These are phyloP conservation scores for Silurus meridionalis DNA, from an alignment of 2,113 vertebrate species.

Conservation along the genomic window DNA sequence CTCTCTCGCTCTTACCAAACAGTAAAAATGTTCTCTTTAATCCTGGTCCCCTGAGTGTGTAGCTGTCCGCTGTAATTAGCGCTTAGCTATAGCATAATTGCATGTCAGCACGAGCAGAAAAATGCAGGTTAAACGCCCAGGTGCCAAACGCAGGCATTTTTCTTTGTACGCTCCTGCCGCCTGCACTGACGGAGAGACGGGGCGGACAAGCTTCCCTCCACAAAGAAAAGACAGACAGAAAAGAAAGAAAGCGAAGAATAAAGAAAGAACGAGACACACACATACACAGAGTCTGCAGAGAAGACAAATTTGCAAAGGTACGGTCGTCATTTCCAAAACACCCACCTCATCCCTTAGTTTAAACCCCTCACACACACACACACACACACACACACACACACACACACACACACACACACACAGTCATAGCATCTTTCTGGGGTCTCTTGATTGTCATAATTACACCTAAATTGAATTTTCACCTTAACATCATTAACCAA, in stretches of 20 bases:
- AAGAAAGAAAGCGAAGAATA: neutral
- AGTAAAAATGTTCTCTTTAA: slow-evolving; percentile 24
- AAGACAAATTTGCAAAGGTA: slow-evolving; percentile 49
- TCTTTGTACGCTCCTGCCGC: slow-evolving; percentile 30
- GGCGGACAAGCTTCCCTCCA: slow-evolving; percentile 28
- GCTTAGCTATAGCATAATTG: slow-evolving; percentile 53
- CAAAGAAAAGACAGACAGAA: slow-evolving; percentile 21
- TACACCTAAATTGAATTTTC: neutral
- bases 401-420: no score
- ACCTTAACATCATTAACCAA: neutral
- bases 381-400: neutral
- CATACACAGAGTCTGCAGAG: slow-evolving; percentile 23
- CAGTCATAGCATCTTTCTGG: neutral
- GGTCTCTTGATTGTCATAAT: neutral
- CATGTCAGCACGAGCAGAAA: slow-evolving; percentile 49
- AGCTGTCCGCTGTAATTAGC: slow-evolving; percentile 50
- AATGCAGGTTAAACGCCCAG: slow-evolving; percentile 57
- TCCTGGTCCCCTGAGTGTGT: neutral
- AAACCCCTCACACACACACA: neutral
- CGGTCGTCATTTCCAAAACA: slow-evolving; percentile 53
- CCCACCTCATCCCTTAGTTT: slow-evolving; percentile 29
- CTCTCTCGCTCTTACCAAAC: no score
- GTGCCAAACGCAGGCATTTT: slow-evolving; percentile 50
- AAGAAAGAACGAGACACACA: neutral
- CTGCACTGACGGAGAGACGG: slow-evolving; percentile 36